These are phyloP conservation scores for Dasyprocta punctata DNA, from an alignment of 2,113 vertebrate species.

Conservation along the genomic window DNA sequence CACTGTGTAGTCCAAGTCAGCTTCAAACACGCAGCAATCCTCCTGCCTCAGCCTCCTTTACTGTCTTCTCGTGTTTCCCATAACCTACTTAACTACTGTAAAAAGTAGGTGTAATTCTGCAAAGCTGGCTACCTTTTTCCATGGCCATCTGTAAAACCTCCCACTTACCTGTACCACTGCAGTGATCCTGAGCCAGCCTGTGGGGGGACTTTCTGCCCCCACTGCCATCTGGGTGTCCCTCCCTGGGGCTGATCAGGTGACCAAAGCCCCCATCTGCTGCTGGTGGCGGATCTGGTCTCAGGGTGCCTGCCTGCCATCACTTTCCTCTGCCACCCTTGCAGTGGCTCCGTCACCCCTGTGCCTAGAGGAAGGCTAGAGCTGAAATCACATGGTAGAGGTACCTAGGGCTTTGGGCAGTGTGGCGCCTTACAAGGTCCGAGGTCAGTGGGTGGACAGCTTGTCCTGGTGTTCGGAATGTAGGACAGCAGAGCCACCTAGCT, in stretches of 20 bases:
- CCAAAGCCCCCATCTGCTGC: neutral
- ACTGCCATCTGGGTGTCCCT: neutral
- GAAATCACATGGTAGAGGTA: rapidly evolving
- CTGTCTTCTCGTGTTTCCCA: neutral
- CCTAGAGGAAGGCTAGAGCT: neutral
- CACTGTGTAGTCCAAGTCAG: neutral
- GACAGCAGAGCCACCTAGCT: neutral
- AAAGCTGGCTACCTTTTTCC: neutral
- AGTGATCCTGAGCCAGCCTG: neutral
- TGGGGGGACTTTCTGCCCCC: neutral
- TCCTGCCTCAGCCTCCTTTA: neutral
- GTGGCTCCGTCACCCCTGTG: no score
- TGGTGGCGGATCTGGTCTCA: neutral
- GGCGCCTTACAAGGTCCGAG: neutral
- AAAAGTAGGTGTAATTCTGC: neutral
- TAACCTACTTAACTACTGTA: neutral
- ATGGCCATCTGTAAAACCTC: neutral
- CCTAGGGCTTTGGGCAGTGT: neutral
- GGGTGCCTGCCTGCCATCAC: no score
- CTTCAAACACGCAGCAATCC: neutral
- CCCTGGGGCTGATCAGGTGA: neutral
- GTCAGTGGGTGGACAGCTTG: no score
- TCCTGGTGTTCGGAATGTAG: neutral
- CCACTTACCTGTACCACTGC: neutral
- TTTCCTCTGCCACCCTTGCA: no score